Evolutionary conservation across 2,797 vertebrate genomes (phyloP), one percentile per base, ranked within the genome.

Genomic region (Miichthys miiuy): DNA sequence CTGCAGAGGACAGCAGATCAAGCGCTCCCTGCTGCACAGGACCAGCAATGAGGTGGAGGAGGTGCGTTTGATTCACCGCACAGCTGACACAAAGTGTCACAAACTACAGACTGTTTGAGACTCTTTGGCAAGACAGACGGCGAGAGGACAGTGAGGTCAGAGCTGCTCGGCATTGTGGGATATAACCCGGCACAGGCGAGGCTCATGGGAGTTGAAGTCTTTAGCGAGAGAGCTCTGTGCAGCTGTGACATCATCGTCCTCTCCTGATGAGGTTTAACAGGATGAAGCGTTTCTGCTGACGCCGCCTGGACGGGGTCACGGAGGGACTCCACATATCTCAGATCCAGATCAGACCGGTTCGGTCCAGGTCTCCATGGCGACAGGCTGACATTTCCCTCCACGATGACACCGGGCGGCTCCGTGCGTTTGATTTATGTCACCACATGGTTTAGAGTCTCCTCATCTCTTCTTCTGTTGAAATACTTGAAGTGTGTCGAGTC

Each of bases 401-500:
- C 21, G 61, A 38, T 46, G 0, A 6, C 41, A 9, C n/a, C 34
- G n/a, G 6, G 54, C 10, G 8, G 51, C 52, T 72, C 20, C 13
- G 38, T 12, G 17, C 13, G 8, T 20, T 64, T 68, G 3, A 13
- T 56, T 55, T 61, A 14, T 55, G 27, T 56, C n/a, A 27, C 4
- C 57, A 11, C 50, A 41, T 70, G 6, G 21, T 1, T 55, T 61
- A 4, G 34, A 27, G 23, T 65, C 27, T 34, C 42, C 34, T 68
- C 41, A 0, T 47, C 34, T 52, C 3, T 56, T 64, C 25, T 66
- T 38, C 34, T 66, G 44, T 48, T 21, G 8, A 63, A 69, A 80
- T 80, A 80, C 80, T 86, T 80, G 80, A 80, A 81, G 46, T 68
- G 25, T 64, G 69, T 67, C 6, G 2, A 54, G 48, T 23, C 46